Percentiles rank a stretch among this genome's conserved stretches.
Evolutionary conservation across 2,888 invertebrate species (phyloP).

Genomic region (Brenthis daphne): DNA sequence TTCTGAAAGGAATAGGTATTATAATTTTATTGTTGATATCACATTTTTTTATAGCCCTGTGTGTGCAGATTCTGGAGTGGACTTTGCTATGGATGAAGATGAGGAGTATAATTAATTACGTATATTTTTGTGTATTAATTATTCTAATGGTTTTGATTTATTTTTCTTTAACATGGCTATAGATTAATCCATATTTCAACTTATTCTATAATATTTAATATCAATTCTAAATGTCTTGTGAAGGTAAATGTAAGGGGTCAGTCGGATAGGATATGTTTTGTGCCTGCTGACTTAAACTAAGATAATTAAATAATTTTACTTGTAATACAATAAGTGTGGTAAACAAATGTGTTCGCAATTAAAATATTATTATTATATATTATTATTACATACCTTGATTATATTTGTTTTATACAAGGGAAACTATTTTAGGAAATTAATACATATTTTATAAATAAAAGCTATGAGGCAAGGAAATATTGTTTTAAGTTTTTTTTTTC

Average conservation of each 20-base stretch:
- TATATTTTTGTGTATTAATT: conserved; percentile 22
- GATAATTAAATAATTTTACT: not conserved
- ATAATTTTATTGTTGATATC: conserved; percentile 5
- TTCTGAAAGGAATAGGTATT: not conserved
- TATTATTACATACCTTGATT: not conserved
- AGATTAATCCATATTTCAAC: conserved; percentile 1
- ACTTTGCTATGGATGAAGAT: conserved; percentile 94
- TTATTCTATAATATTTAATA: conserved; percentile 2
- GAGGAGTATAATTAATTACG: conserved; percentile 77
- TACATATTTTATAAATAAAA: conserved; percentile 1
- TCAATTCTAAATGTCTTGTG: not conserved
- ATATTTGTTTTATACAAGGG: not conserved
- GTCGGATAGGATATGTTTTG: conserved; percentile 32
- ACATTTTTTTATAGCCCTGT: conserved; percentile 84
- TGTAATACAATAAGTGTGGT: conserved; percentile 8
- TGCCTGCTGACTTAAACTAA: conserved; percentile 17
- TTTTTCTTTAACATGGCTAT: conserved; percentile 10
- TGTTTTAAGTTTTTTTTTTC: not conserved
- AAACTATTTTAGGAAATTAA: not conserved
- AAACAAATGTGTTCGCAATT: conserved; percentile 12
- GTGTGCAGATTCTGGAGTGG: conserved; percentile 91
- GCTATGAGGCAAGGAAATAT: conserved; percentile 5
- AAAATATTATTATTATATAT: not conserved
- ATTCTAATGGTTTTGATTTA: conserved; percentile 18
- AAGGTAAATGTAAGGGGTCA: conserved; percentile 19